phyloP scores from a whole-genome alignment of 35 echinoderm and acorn worm genomes.

The Ophiothrix spiculata region DNA sequence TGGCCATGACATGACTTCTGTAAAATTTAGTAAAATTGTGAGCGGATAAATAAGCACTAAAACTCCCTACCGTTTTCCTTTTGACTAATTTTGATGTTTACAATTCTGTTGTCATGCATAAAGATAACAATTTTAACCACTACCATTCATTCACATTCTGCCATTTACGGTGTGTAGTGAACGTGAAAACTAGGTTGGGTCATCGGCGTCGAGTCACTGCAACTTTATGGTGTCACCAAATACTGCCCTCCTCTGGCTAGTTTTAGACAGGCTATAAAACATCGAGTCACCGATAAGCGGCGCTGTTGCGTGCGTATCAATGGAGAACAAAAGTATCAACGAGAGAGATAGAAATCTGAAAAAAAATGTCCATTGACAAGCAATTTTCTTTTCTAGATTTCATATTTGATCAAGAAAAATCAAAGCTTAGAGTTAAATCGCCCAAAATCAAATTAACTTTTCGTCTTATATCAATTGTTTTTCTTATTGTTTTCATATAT shows the following conservation, averaged over 20 bases:
- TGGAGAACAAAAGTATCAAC: too few relatives aligned
- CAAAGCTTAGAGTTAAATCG: too few relatives aligned
- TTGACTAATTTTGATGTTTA: background rate
- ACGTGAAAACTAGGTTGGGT: background rate
- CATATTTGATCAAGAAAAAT: too few relatives aligned
- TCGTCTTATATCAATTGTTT: too few relatives aligned
- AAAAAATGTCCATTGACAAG: too few relatives aligned
- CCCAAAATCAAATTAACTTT: too few relatives aligned
- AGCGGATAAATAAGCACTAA: slow-evolving; percentile 23
- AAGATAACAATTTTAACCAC: slow-evolving; percentile 15
- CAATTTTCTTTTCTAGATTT: too few relatives aligned
- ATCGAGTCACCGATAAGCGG: too few relatives aligned
- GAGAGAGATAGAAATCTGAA: too few relatives aligned
- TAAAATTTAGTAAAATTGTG: background rate
- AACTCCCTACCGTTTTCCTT: background rate
- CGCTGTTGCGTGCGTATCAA: too few relatives aligned
- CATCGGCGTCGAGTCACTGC: background rate
- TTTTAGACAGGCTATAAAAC: too few relatives aligned
- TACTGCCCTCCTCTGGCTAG: slow-evolving; percentile 17
- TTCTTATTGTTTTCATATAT: too few relatives aligned
- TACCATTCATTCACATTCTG: background rate
- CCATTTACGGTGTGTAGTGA: background rate
- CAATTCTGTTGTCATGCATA: background rate
- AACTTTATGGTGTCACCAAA: slow-evolving; percentile 20
- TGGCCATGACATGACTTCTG: background rate